These are phyloP conservation scores for Agapostemon virescens DNA, from an alignment of 2,888 invertebrate species.

Conservation along the genomic window DNA sequence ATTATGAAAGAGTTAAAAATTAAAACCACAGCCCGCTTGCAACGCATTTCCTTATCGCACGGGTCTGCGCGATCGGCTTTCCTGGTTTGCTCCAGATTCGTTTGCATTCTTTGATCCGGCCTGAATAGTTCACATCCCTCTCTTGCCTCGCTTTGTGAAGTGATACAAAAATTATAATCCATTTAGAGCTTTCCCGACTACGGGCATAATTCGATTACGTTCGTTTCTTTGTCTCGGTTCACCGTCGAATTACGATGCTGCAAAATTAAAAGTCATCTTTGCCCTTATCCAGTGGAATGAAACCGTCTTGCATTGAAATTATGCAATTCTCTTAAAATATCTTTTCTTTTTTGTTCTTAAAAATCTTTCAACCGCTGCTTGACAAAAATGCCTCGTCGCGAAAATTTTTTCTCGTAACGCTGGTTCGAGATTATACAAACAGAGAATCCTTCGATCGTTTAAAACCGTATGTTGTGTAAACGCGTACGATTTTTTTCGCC, in stretches of 20 bases:
- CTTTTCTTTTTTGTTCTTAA: too few relatives aligned
- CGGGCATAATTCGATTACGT: background rate
- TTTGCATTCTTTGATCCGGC: background rate
- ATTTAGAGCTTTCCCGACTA: background rate
- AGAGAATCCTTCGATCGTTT: background rate
- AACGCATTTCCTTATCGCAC: conserved; percentile 41
- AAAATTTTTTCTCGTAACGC: too few relatives aligned
- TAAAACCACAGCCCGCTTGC: conserved; percentile 42
- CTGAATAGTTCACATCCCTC: background rate
- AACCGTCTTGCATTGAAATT: background rate
- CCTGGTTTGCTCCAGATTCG: background rate
- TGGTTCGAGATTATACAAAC: background rate
- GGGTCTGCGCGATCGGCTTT: conserved; percentile 38
- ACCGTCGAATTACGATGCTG: background rate
- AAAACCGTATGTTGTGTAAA: too few relatives aligned
- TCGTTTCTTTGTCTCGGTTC: background rate
- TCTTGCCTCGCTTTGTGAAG: background rate
- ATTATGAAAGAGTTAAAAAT: conserved; percentile 64
- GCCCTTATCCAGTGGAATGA: background rate
- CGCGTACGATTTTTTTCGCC: background rate
- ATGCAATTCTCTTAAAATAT: too few relatives aligned
- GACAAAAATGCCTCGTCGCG: too few relatives aligned
- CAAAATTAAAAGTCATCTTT: background rate
- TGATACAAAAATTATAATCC: background rate
- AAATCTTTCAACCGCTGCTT: too few relatives aligned